A percentile compares a stretch with the other conserved stretches of the same genome.
These are phyloP conservation scores for Criorhina ranunculi DNA, from an alignment of 2,888 invertebrate species.

Conservation along the genomic window DNA sequence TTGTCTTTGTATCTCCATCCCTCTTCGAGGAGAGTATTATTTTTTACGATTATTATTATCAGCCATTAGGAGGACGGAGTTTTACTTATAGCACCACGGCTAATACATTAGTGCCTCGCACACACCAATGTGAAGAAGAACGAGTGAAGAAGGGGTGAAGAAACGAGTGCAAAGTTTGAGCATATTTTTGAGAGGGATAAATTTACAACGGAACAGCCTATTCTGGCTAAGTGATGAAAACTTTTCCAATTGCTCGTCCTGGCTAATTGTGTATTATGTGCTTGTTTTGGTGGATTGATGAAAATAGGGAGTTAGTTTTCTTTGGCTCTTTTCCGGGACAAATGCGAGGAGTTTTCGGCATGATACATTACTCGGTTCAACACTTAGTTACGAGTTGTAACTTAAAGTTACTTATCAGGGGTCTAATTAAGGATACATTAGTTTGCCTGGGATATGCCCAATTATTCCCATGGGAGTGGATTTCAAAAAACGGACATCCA, in stretches of 20 bases:
- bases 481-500: slow-evolving; percentile 4
- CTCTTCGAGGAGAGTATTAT: slow-evolving; percentile 60
- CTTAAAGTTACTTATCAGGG: slow-evolving; percentile 66
- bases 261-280: slow-evolving; percentile 66
- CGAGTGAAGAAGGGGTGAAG: slow-evolving; percentile 49
- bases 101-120: slow-evolving; percentile 44
- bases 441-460: slow-evolving; percentile 16
- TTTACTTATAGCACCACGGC: slow-evolving; percentile 35
- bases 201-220: slow-evolving; percentile 63
- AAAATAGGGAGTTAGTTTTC: slow-evolving; percentile 52
- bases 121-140: background rate
- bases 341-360: slow-evolving; percentile 30
- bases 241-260: slow-evolving; percentile 68
- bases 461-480: slow-evolving; percentile 35
- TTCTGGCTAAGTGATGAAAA: slow-evolving; percentile 72
- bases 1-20: slow-evolving; percentile 49
- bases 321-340: slow-evolving; percentile 40
- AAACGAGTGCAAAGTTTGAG: slow-evolving; percentile 64
- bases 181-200: slow-evolving; percentile 61
- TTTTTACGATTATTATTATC: slow-evolving; percentile 75
- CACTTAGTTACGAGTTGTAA: slow-evolving; percentile 57
- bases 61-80: slow-evolving; percentile 53
- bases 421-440: slow-evolving; percentile 40
- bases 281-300: slow-evolving; percentile 72
- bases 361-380: slow-evolving; percentile 61